phyloP scores from a whole-genome alignment of 2,888 invertebrate genomes.

The Morpho helenor region DNA sequence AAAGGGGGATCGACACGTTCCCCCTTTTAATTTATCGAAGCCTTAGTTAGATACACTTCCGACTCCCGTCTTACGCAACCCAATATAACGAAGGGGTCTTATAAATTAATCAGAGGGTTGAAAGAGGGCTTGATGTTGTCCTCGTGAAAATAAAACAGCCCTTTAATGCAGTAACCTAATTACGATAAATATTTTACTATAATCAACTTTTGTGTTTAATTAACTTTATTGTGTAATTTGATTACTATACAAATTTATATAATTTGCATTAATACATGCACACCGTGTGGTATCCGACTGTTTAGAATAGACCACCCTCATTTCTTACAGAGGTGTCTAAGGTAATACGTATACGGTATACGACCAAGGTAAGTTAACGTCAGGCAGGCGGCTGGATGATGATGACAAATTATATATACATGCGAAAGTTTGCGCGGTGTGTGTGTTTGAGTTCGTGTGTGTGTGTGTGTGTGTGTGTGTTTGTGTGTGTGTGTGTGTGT shows the following conservation, averaged over 20 bases:
- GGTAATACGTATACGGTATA: too few relatives aligned
- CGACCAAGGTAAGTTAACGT: too few relatives aligned
- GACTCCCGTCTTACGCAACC: conserved; percentile 9
- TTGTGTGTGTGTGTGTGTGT: too few relatives aligned
- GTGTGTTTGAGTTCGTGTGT: too few relatives aligned
- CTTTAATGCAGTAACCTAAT: conserved; percentile 11
- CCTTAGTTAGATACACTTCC: conserved; percentile 7
- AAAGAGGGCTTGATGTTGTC: conserved; percentile 13
- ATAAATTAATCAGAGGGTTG: conserved; percentile 8
- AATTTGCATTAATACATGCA: too few relatives aligned
- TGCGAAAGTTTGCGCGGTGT: not conserved
- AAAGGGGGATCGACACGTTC: not conserved
- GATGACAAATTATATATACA: not conserved
- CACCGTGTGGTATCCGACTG: too few relatives aligned
- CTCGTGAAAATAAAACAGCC: conserved; percentile 2
- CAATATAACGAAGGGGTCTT: conserved; percentile 14
- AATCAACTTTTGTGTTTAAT: conserved; percentile 4
- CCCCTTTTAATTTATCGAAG: conserved; percentile 4
- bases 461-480: too few relatives aligned
- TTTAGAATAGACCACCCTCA: too few relatives aligned
- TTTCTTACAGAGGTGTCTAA: too few relatives aligned
- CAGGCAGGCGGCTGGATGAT: too few relatives aligned
- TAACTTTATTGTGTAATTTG: not conserved
- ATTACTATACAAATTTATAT: not conserved
- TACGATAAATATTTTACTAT: conserved; percentile 12